Conservation (phyloP, 2,113 vertebrate genomes). For the Sander vitreus region DNA sequence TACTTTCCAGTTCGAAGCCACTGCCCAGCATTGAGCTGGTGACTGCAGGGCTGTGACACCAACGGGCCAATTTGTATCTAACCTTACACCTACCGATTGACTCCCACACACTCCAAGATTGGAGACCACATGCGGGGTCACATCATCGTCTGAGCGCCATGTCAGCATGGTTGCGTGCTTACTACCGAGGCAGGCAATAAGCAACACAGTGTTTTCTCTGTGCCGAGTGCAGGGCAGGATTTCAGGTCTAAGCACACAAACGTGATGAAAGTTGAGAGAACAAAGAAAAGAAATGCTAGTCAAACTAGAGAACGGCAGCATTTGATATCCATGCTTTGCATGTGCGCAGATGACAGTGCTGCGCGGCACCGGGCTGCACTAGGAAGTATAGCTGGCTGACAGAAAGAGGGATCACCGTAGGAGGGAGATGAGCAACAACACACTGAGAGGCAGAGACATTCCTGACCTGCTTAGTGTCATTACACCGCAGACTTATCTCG, state of each 20-base stretch:
- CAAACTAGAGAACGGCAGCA: conserved; percentile 7
- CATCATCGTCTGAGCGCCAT: conserved; percentile 23
- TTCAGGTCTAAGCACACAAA: conserved; percentile 3
- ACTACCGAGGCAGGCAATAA: conserved; percentile 1
- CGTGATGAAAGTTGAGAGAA: conserved; percentile 1
- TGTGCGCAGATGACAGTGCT: conserved; percentile 2
- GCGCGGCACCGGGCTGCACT: background rate
- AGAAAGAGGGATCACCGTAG: conserved; percentile 52
- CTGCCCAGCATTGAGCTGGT: conserved; percentile 25
- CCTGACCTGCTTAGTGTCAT: conserved; percentile 78
- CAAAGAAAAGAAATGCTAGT: background rate
- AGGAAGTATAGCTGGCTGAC: conserved; percentile 23
- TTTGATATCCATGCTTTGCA: conserved; percentile 46
- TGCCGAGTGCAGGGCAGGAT: conserved; percentile 6
- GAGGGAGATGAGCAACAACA: conserved; percentile 56
- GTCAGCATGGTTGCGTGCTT: conserved; percentile 16
- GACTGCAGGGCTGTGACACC: conserved; percentile 31
- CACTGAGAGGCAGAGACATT: conserved; percentile 51
- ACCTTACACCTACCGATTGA: conserved; percentile 63
- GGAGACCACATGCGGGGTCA: conserved; percentile 43
- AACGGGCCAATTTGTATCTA: conserved; percentile 55
- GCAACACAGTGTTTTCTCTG: background rate
- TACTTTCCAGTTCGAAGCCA: background rate
- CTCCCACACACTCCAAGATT: conserved; percentile 54
- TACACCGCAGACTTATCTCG: conserved; percentile 71